Percentiles rank a stretch among this genome's conserved stretches.
Evolutionary conservation across 2,797 vertebrate species (phyloP).

Genomic region (Cuniculus paca): DNA sequence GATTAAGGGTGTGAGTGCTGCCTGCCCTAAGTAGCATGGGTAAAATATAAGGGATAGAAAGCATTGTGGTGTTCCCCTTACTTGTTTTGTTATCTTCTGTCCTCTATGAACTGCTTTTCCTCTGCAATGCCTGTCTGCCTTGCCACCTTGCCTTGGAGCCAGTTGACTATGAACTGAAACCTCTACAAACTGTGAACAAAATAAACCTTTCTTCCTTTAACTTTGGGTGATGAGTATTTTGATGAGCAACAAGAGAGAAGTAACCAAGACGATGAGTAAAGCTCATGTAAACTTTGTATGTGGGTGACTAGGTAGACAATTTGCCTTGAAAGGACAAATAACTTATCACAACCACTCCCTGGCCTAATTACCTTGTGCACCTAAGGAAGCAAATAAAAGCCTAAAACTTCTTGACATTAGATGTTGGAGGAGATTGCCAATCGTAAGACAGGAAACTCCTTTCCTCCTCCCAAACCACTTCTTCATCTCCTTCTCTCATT

Average conservation of each 20-base stretch:
- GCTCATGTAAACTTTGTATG: background rate
- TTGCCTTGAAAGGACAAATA: background rate
- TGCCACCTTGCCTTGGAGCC: background rate
- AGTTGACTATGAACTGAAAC: background rate
- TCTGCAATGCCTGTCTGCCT: background rate
- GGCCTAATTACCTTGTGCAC: background rate
- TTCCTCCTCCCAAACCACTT: background rate
- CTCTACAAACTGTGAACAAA: background rate
- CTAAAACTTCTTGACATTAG: background rate
- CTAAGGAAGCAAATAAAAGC: slow-evolving; percentile 11
- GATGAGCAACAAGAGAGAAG: background rate
- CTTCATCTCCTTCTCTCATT: background rate
- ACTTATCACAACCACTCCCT: background rate
- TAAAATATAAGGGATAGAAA: background rate
- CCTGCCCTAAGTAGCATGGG: background rate
- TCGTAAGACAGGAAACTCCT: background rate
- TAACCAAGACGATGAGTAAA: background rate
- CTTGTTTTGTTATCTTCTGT: background rate
- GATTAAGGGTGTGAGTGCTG: background rate
- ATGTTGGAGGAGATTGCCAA: background rate
- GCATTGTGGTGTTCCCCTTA: background rate
- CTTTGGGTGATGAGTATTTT: background rate
- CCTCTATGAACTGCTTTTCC: background rate
- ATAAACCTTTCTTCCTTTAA: background rate
- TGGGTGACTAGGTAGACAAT: background rate